Percentiles rank a stretch among this genome's conserved stretches.
phyloP scores from a whole-genome alignment of 64 coral and sea anemone genomes.

The Montipora foliosa region DNA sequence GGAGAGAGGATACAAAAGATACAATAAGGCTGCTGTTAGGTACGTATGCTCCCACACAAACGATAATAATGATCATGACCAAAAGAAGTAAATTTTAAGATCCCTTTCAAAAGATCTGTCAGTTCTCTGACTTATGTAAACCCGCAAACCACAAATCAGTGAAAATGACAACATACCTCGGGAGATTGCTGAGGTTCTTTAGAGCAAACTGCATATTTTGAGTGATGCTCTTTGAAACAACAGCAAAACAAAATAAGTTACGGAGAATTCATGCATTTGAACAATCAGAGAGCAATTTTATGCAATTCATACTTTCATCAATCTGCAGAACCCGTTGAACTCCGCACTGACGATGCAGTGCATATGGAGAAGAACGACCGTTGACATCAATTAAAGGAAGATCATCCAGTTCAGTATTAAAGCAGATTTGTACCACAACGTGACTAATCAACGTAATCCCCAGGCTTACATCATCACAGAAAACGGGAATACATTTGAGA shows the following conservation, averaged over 20 bases:
- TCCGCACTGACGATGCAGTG: no score
- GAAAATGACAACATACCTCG: slow-evolving; percentile 55
- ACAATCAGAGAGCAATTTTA: not conserved
- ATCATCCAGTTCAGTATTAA: no score
- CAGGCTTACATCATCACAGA: not conserved
- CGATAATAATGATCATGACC: no score
- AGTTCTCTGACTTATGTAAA: not conserved
- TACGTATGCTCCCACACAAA: no score
- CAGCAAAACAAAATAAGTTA: not conserved
- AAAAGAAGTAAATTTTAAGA: no score
- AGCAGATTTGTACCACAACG: not conserved
- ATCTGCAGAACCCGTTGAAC: no score
- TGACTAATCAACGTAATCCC: not conserved
- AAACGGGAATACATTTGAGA: not conserved
- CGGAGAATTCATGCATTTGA: not conserved
- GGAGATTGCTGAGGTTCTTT: slow-evolving; percentile 88
- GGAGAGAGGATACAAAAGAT: not conserved
- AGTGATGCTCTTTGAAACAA: slow-evolving; percentile 79
- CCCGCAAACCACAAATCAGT: not conserved
- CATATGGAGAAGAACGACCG: no score
- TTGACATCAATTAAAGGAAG: no score
- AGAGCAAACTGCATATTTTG: slow-evolving; percentile 97
- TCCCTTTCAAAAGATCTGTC: no score
- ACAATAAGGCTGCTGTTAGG: no score
- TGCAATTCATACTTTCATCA: no score